Percentiles rank a stretch among this genome's conserved stretches.
These are phyloP conservation scores for Anneissia japonica DNA, from an alignment of 35 echinoderm and acorn worm species.

Conservation along the genomic window DNA sequence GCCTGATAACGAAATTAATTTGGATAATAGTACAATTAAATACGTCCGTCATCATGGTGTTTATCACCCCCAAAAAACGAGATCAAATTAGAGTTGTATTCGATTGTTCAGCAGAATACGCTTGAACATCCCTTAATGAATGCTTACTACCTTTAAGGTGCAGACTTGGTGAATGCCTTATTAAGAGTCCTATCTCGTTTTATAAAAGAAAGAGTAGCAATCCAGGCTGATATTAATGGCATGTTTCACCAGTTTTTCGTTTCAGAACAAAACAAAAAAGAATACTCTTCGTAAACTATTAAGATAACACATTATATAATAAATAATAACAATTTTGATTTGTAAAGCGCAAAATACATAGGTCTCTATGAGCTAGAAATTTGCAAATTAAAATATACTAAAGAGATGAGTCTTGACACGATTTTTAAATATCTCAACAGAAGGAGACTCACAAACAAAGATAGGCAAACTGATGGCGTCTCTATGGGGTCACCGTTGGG, in stretches of 20 bases:
- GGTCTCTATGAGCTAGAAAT: too few relatives aligned
- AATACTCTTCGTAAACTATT: too few relatives aligned
- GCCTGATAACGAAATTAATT: neutral
- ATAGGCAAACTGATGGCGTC: too few relatives aligned
- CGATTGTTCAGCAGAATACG: conserved; percentile 46
- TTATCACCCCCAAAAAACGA: conserved; percentile 31
- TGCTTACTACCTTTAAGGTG: conserved; percentile 37
- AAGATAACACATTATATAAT: too few relatives aligned
- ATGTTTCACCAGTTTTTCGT: conserved; percentile 57
- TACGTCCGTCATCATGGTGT: conserved; percentile 61
- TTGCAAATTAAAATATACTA: too few relatives aligned
- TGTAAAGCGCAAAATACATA: too few relatives aligned
- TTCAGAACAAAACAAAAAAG: too few relatives aligned
- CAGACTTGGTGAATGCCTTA: conserved; percentile 46
- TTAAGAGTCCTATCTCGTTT: conserved; percentile 36
- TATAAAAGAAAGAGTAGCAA: conserved; percentile 31
- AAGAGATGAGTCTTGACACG: too few relatives aligned
- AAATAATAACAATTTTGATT: too few relatives aligned
- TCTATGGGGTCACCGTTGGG: too few relatives aligned
- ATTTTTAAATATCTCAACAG: too few relatives aligned
- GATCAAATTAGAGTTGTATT: conserved; percentile 46
- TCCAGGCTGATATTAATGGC: conserved; percentile 37
- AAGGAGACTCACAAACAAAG: too few relatives aligned
- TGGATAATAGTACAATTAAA: neutral
- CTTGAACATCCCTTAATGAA: conserved; percentile 40